Evolutionary conservation across 1,140 invertebrate genomes (phyloP), one percentile per base, ranked within the genome.

Genomic region (Hyposmocoma kahamanoa): DNA sequence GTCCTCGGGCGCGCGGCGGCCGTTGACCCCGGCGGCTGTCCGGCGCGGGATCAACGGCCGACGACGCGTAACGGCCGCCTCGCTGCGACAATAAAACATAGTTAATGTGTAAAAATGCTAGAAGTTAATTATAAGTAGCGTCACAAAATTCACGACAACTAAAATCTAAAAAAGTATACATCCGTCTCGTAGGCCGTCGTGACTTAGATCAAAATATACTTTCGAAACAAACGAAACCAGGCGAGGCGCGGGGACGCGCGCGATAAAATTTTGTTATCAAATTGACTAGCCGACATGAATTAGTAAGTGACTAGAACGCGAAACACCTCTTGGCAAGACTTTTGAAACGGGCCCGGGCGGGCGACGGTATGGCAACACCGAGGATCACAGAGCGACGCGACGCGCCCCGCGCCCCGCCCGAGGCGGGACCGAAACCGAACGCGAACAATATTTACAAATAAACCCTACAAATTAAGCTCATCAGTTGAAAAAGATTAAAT

Each of bases 401-500:
- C 32, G 2, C 32, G 32, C 32, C 10, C 32, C 32, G 24, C 24
- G 10, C 13, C 32, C 3, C n/a, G 13, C 11, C 32, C 2, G 13
- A 1, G 32, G 13, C 32, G 32, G 67, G 60, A 69, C 55, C 56
- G 52, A 71, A 77, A 76, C 63, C 62, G 42, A 73, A 81, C 72
- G 72, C 67, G 66, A 76, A 80, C 76, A 80, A 78, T 82, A 82
- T 82, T 78, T 82, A 82, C 78, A 82, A 76, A 80, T 76, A 78
- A 76, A 74, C 60, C 59, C 72, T 79, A 79, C 54, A 73, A 82
- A 75, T 72, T 80, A 81, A 81, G 77, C 77, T 81, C 76, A 64
- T 76, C 73, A 65, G 68, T 74, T 56, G 63, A 70, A 72, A 63
- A 73, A 65, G 62, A 66, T 70, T 59, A 68, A 67, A 67, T 72